phyloP scores from a whole-genome alignment of 1,140 invertebrate genomes.

The Temnothorax longispinosus region DNA sequence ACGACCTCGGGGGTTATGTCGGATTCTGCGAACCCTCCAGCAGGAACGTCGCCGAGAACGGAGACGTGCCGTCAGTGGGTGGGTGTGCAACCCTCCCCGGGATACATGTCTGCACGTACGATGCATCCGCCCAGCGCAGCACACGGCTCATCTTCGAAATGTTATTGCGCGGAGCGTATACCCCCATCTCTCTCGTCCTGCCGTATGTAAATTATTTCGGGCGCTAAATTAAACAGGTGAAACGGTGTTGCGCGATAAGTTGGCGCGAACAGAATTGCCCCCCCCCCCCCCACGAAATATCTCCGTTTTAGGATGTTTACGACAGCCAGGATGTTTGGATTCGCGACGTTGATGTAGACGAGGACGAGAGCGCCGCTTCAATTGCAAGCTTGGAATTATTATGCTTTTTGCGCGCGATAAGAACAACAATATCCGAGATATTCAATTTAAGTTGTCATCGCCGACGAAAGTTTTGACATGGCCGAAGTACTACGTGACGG shows the following conservation, averaged over 20 bases:
- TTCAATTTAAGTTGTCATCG: conserved; percentile 5
- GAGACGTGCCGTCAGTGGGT: conserved; percentile 47
- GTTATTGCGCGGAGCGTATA: conserved; percentile 77
- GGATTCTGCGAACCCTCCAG: conserved; percentile 59
- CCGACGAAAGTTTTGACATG: not conserved
- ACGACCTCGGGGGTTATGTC: conserved; percentile 72
- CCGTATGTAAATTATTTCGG: conserved; percentile 81
- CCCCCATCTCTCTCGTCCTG: conserved; percentile 31
- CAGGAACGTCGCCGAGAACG: conserved; percentile 37
- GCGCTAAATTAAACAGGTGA: conserved; percentile 81
- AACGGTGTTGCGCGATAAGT: conserved; percentile 67
- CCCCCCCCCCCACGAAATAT: not conserved
- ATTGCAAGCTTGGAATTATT: conserved; percentile 6
- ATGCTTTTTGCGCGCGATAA: not conserved
- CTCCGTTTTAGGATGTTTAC: conserved; percentile 24
- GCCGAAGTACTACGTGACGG: not conserved
- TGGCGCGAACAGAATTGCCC: conserved; percentile 4
- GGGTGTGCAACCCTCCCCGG: conserved; percentile 8
- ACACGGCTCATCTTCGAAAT: conserved; percentile 81
- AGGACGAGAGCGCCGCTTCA: not conserved
- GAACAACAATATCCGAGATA: not conserved
- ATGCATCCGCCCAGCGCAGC: conserved; percentile 71
- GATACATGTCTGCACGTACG: conserved; percentile 53
- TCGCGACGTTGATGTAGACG: not conserved
- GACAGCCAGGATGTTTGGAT: not conserved